Base-by-base conservation (phyloP, 2,888 invertebrate species). In the Cartodere bifasciata region DNA sequence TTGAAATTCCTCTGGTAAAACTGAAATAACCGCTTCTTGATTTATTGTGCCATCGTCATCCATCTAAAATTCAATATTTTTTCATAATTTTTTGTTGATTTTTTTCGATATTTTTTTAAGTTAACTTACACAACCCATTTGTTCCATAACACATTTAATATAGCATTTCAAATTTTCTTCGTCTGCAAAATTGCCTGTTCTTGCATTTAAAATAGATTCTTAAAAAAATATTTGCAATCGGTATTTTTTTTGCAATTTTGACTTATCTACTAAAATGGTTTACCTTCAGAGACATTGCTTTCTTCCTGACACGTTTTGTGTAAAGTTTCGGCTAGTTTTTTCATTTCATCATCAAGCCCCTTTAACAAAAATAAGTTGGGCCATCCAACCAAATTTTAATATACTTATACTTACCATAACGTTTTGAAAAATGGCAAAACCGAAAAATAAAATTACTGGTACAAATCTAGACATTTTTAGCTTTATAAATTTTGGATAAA, bases 21-120 rank as follows among this genome's bases (percentile, higher is more conserved):
- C 43, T 2, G 56, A 55, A 26, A 56, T 39, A 3, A 57, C 50
- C 3, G 58, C 55, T 24, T 60, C 62, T 13, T 48, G 49, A 32
- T 63, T 59, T 15, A 62, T 43, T 4, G 48, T 44, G 3, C 61
- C 62, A 27, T 61, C 58, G 10, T 62, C 61, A 16, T 48, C 49
- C 40, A 55, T 53, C 62, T 62, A 36, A 29, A 48, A 40, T 24
- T 25, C 28, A 15, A 34, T 23, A 25, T 29, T 31, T 32, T 14
- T 4, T 23, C 24, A 33, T 10, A 14, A 7, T 20, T 17, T 17
- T 17, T 6, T 17, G 20, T 7, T 17, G 6, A 17, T 17, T 17
- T 17, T 7, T 7, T 17, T 17, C 20, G 9, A 17, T 17, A n/a
- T n/a, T n/a, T n/a, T n/a, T n/a, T n/a, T 13, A 30, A 24, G 12